phyloP scores from a whole-genome alignment of 2,113 vertebrate genomes.

The Romanogobio albipinnatus region DNA sequence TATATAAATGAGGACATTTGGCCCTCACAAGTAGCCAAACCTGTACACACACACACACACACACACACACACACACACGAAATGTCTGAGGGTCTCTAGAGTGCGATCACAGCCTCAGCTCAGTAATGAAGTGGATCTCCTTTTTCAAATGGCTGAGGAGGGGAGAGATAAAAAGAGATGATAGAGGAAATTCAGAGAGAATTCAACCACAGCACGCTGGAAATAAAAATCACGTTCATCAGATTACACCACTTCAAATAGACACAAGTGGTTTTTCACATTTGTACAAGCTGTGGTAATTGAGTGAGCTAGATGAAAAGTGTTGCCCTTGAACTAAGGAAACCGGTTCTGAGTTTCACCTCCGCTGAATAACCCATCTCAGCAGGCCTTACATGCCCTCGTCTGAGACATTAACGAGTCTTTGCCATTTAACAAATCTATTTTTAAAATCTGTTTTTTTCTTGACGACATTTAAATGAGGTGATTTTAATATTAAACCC shows the following conservation, averaged over 20 bases:
- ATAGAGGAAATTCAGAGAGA: slow-evolving; percentile 29
- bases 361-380: background rate
- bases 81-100: slow-evolving; percentile 36
- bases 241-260: slow-evolving; percentile 44
- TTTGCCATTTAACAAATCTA: background rate
- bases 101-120: slow-evolving; percentile 39
- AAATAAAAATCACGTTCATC: slow-evolving; percentile 44
- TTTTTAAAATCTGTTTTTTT: background rate
- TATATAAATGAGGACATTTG: too few species aligned
- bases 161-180: slow-evolving; percentile 37
- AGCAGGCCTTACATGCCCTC: slow-evolving; percentile 25
- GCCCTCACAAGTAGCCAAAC: too few species aligned
- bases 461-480: background rate
- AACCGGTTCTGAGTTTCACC: slow-evolving; percentile 3
- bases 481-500: background rate
- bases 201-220: slow-evolving; percentile 26
- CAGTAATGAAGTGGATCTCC: slow-evolving; percentile 47
- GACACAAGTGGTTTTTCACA: slow-evolving; percentile 46
- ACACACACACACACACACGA: slow-evolving; percentile 13
- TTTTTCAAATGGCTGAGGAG: slow-evolving; percentile 28
- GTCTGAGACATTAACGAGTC: too few species aligned
- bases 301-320: slow-evolving; percentile 30
- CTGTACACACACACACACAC: slow-evolving; percentile 2
- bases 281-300: slow-evolving; percentile 38
- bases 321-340: slow-evolving; percentile 42